phyloP scores from a whole-genome alignment of 2,797 vertebrate genomes.

The Spheniscus humboldti region DNA sequence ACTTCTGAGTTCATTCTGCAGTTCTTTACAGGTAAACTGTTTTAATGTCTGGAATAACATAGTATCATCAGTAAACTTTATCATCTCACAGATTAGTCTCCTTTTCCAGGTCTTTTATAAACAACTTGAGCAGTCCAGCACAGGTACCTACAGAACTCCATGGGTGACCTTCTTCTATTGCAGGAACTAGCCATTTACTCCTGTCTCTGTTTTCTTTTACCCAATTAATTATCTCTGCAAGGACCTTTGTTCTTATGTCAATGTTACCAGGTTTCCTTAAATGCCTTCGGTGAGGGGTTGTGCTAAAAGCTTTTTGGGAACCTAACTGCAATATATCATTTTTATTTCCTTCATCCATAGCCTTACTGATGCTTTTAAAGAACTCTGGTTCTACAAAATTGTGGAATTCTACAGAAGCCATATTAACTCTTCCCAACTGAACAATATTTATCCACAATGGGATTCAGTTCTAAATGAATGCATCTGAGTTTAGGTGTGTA shows the following conservation, averaged over 20 bases:
- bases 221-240: neutral
- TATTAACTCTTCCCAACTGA: neutral
- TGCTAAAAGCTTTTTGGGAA: neutral
- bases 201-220: neutral
- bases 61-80: neutral
- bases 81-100: neutral
- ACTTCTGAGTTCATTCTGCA: neutral
- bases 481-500: neutral
- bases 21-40: neutral
- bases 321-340: neutral
- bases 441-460: neutral
- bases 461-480: neutral
- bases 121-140: neutral
- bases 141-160: neutral
- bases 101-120: neutral
- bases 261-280: neutral
- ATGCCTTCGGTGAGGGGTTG: neutral
- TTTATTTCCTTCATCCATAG: neutral
- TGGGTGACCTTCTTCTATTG: neutral
- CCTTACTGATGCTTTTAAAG: neutral
- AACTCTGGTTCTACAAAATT: neutral
- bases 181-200: neutral
- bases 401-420: neutral
- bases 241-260: neutral
- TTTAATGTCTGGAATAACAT: neutral